Conservation (phyloP, 1,140 invertebrate genomes). For the Lucilia cuprina region DNA sequence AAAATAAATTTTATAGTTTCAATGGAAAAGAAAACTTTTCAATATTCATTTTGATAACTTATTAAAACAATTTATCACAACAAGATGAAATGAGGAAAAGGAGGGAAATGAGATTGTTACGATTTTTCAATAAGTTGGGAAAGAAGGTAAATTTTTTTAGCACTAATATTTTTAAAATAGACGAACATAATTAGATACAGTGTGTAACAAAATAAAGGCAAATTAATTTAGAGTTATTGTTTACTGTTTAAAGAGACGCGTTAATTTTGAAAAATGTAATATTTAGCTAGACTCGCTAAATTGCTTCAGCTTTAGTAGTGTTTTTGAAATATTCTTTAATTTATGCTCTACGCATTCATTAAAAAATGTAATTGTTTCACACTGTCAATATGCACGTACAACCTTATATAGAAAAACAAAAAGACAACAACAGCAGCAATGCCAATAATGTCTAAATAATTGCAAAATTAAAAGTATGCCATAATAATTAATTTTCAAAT, state of each 20-base stretch:
- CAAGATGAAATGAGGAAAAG: not conserved
- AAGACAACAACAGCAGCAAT: not conserved
- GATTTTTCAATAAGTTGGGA: not conserved
- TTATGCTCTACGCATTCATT: too few species aligned
- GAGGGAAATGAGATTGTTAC: not conserved
- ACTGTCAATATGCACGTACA: too few species aligned
- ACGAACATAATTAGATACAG: not conserved
- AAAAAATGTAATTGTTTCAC: too few species aligned
- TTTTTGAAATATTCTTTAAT: too few species aligned
- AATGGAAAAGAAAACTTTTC: slow-evolving; percentile 1
- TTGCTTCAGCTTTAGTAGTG: too few species aligned
- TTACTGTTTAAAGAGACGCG: too few species aligned
- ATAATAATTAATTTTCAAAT: slow-evolving; percentile 13
- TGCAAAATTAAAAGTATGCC: not conserved
- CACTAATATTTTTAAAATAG: not conserved
- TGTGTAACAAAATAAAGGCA: too few species aligned
- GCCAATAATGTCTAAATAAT: not conserved
- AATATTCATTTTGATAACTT: not conserved
- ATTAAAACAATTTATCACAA: not conserved
- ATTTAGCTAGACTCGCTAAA: too few species aligned
- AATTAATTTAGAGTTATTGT: too few species aligned
- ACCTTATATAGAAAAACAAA: too few species aligned
- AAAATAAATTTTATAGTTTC: not conserved
- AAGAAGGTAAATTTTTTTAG: not conserved
- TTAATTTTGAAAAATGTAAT: too few species aligned